phyloP scores from a whole-genome alignment of 2,888 invertebrate species.

The Coronaproctus castanopsis region DNA sequence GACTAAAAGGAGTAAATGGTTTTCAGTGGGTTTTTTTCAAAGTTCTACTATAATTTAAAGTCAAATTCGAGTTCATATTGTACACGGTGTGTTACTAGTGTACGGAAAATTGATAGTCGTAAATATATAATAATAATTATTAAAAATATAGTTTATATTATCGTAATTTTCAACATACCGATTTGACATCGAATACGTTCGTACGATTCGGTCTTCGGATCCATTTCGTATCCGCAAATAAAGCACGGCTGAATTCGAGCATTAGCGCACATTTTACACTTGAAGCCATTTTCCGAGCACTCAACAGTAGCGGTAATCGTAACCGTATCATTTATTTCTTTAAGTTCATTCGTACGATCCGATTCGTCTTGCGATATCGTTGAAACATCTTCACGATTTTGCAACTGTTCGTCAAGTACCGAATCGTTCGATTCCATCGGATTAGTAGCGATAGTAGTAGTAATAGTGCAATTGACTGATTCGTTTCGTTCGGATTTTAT shows the following conservation, averaged over 20 bases:
- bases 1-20: no score
- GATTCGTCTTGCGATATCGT: no score
- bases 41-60: no score
- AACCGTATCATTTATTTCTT: not conserved
- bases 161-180: slow-evolving; percentile 5
- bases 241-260: slow-evolving; percentile 41
- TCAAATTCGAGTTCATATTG: no score
- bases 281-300: slow-evolving; percentile 26
- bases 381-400: no score
- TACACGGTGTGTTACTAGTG: no score
- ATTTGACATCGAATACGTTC: slow-evolving; percentile 29
- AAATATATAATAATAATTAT: not conserved
- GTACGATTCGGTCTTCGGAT: slow-evolving; percentile 24
- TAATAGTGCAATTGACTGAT: not conserved
- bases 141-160: not conserved
- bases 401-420: not conserved
- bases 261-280: slow-evolving; percentile 40
- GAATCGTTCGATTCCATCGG: not conserved
- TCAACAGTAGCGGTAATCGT: slow-evolving; percentile 5
- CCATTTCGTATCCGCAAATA: slow-evolving; percentile 35
- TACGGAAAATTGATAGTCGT: not conserved
- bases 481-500: no score
- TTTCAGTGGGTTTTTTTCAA: no score
- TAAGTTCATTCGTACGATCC: not conserved
- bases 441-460: not conserved